Base-by-base conservation (phyloP, 2,113 vertebrate genomes). In the Dunckerocampus dactyliophorus region DNA sequence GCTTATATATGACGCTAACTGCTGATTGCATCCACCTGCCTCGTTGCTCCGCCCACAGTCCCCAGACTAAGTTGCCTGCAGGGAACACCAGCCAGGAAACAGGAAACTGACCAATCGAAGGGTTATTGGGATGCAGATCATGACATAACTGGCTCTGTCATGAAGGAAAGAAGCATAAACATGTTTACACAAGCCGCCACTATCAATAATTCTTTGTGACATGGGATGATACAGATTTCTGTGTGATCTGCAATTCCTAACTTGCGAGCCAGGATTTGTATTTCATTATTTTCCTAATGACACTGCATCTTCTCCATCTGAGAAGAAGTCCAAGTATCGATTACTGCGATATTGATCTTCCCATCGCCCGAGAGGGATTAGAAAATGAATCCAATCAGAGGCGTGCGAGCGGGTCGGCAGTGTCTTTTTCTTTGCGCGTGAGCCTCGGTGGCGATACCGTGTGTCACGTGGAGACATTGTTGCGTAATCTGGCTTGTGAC, bases 241-340 rank as follows among this genome's bases (percentile, higher is more conserved):
- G 21, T 21, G 45, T 22, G 28, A 63, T 56, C 47, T 47, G 17
- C 28, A 48, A 62, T 67, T 63, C 63, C 50, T 51, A 59, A 24
- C 21, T 28, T 47, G 34, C n/a, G 16, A 21, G 28, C 45, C 47
- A 37, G 21, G 57, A 74, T 46, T 54, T 52, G 16, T 56, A 22
- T 56, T 47, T 61, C 52, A 55, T 55, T 55, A 55, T 55, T 62
- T 54, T 49, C 16, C 20, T 17, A 58, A 63, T 37, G 42, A 53
- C 14, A 57, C 43, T 47, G 52, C 52, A 65, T n/a, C 63, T 72
- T 34, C 17, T 69, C 48, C 63, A 47, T 76, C 68, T 68, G 59
- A 47, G 51, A 56, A 75, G 68, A 12, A 12, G 71, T 78, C 20
- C 21, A 8, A 37, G 72, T n/a, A 69, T 72, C 1, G 50, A 63